Evolutionary conservation across 2,888 invertebrate genomes (phyloP).

Genomic region (Halictus ligatus): DNA sequence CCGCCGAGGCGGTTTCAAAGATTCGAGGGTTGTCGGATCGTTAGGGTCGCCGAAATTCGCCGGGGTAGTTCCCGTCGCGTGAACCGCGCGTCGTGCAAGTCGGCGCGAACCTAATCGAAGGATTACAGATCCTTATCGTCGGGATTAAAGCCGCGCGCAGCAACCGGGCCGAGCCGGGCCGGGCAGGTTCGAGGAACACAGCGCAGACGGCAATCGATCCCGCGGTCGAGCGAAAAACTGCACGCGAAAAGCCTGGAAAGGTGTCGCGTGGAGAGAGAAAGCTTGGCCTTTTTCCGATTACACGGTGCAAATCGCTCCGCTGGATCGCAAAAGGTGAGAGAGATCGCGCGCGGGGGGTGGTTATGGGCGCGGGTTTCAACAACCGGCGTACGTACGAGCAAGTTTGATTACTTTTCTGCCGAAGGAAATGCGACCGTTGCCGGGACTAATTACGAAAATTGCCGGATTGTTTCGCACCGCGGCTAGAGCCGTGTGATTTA

Average conservation of each 20-base stretch:
- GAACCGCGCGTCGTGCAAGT: slow-evolving; percentile 45
- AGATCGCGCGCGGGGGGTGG: neutral
- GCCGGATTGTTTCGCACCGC: slow-evolving; percentile 25
- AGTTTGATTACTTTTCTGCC: slow-evolving; percentile 33
- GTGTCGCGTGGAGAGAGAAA: slow-evolving; percentile 1
- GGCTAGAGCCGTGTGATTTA: neutral
- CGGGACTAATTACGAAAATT: slow-evolving; percentile 32
- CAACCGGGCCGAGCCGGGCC: slow-evolving; percentile 21
- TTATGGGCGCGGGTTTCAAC: neutral
- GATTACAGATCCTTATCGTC: slow-evolving; percentile 64
- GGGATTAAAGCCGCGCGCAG: slow-evolving; percentile 53
- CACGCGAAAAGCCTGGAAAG: neutral
- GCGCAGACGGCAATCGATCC: slow-evolving; percentile 28
- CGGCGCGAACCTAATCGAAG: slow-evolving; percentile 55
- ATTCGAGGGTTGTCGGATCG: neutral
- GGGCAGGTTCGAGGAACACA: slow-evolving; percentile 47
- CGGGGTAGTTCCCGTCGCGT: slow-evolving; percentile 41
- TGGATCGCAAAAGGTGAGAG: neutral
- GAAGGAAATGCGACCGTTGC: slow-evolving; percentile 29
- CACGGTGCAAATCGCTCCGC: neutral
- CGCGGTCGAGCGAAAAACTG: slow-evolving; percentile 3
- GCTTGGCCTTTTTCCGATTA: slow-evolving; percentile 32
- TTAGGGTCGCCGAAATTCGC: slow-evolving; percentile 52
- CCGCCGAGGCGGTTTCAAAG: neutral
- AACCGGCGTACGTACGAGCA: neutral